These are phyloP conservation scores for Mythimna impura DNA, from an alignment of 2,888 invertebrate genomes.

Conservation along the genomic window DNA sequence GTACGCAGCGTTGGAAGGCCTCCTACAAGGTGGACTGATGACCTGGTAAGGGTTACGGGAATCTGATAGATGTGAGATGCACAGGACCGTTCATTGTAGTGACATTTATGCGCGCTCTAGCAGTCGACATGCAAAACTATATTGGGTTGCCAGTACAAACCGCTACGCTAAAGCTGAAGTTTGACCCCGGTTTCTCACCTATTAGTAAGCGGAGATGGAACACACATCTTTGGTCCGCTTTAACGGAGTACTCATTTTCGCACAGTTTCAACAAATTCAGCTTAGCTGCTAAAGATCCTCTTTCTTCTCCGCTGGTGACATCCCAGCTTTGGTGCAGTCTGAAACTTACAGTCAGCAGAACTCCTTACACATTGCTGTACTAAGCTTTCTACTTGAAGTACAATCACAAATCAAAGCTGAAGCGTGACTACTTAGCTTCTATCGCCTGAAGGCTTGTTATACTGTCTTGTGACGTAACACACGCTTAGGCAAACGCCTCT, in stretches of 20 bases:
- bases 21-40: too few relatives aligned
- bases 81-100: too few relatives aligned
- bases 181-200: too few relatives aligned
- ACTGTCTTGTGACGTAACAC: conserved; percentile 20
- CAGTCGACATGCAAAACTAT: too few relatives aligned
- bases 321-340: not conserved
- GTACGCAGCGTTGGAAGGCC: too few relatives aligned
- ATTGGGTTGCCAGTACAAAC: too few relatives aligned
- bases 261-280: not conserved
- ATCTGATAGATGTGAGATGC: too few relatives aligned
- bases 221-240: not conserved
- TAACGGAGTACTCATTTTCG: not conserved
- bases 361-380: conserved; percentile 20
- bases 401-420: conserved; percentile 46
- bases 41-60: too few relatives aligned
- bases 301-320: not conserved
- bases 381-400: conserved; percentile 38
- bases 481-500: conserved; percentile 19
- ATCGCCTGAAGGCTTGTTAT: conserved; percentile 24
- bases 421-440: conserved; percentile 26
- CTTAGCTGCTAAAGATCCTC: too few relatives aligned
- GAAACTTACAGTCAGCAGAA: not conserved
- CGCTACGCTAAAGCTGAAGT: too few relatives aligned
- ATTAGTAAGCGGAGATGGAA: too few relatives aligned
- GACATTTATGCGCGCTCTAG: too few relatives aligned